phyloP scores from a whole-genome alignment of 1,140 invertebrate species.

The Plutomurus gul region DNA sequence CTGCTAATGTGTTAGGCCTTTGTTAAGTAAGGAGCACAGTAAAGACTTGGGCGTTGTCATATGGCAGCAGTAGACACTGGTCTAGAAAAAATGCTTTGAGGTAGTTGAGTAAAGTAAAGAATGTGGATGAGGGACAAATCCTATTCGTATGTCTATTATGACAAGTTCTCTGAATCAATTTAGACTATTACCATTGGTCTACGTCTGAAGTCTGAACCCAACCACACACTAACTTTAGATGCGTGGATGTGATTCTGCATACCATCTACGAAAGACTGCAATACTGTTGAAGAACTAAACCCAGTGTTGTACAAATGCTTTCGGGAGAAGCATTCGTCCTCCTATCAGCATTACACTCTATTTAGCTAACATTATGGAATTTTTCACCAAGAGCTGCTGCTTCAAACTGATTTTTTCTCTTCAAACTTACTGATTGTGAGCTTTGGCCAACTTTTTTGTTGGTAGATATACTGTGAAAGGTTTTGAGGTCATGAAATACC shows the following conservation, averaged over 20 bases:
- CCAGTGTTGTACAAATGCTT: not conserved
- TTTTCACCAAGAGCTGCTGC: not conserved
- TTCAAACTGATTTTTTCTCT: not conserved
- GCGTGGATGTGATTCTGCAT: not conserved
- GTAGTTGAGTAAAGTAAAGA: too few species aligned
- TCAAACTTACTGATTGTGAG: not conserved
- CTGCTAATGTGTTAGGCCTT: too few species aligned
- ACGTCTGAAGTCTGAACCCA: not conserved
- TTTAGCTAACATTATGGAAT: not conserved
- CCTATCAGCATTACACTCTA: not conserved
- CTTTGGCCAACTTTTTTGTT: not conserved
- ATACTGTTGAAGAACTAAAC: not conserved
- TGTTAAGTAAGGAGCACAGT: too few species aligned
- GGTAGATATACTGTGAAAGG: too few species aligned
- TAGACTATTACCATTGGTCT: not conserved
- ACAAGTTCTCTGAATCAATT: constrained; percentile 3
- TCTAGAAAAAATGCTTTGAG: too few species aligned
- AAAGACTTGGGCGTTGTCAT: too few species aligned
- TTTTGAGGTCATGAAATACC: too few species aligned
- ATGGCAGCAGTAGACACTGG: too few species aligned
- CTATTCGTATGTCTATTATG: not conserved
- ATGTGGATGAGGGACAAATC: not conserved
- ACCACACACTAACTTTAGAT: not conserved
- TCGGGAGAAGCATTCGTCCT: not conserved
- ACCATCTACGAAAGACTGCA: not conserved